Evolutionary conservation across 2,888 invertebrate species (phyloP).

Genomic region (Aethes cnicana): DNA sequence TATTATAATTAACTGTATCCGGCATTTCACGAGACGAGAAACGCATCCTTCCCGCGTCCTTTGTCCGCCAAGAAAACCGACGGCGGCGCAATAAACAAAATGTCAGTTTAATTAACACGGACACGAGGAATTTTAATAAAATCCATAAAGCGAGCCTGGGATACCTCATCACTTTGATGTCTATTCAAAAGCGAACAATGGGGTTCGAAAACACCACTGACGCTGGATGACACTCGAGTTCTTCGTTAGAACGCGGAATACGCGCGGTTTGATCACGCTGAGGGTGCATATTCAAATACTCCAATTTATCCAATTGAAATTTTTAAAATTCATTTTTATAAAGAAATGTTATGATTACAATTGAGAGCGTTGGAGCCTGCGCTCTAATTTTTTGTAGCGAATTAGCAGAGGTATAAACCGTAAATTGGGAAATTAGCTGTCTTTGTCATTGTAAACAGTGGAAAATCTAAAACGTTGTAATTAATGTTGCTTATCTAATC

Average conservation of each 20-base stretch:
- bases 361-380: too few species aligned
- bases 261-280: conserved; percentile 49
- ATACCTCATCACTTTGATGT: conserved; percentile 25
- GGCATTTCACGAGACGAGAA: too few species aligned
- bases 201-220: conserved; percentile 56
- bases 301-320: too few species aligned
- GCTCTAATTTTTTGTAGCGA: too few species aligned
- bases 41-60: background rate
- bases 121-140: conserved; percentile 27
- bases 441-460: too few species aligned
- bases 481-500: too few species aligned
- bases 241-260: conserved; percentile 59
- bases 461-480: too few species aligned
- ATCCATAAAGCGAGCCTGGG: conserved; percentile 26
- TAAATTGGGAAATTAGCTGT: too few species aligned
- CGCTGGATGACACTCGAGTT: conserved; percentile 56
- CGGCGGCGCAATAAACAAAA: conserved; percentile 16
- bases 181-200: conserved; percentile 27
- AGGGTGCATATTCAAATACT: conserved; percentile 50
- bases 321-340: too few species aligned
- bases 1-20: too few species aligned
- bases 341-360: too few species aligned
- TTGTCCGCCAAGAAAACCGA: conserved; percentile 10
- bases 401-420: too few species aligned
- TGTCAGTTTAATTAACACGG: conserved; percentile 27